A percentile compares a stretch with the other conserved stretches of the same genome.
phyloP scores from a whole-genome alignment of 2,113 vertebrate species.

The Ochotona princeps region DNA sequence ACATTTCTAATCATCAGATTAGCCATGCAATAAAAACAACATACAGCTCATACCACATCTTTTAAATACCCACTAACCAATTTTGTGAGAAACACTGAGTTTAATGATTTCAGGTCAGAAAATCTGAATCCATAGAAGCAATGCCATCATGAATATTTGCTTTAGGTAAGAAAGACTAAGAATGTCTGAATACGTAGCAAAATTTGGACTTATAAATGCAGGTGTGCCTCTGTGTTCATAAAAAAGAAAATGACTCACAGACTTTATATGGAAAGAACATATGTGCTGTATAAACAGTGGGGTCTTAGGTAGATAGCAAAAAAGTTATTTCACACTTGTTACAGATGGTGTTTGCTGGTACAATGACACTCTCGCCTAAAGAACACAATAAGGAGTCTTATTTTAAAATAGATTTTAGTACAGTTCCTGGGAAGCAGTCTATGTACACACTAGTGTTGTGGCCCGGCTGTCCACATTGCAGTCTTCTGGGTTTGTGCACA shows the following conservation, averaged over 20 bases:
- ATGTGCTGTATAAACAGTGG: not conserved
- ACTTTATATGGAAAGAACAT: not conserved
- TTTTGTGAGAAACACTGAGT: slow-evolving; percentile 26
- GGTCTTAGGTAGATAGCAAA: not conserved
- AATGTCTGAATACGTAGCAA: not conserved
- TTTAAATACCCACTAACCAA: slow-evolving; percentile 37
- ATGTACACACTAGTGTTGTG: not conserved
- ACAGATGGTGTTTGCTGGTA: not conserved
- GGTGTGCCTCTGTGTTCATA: not conserved
- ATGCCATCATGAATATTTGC: slow-evolving; percentile 34
- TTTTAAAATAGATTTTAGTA: slow-evolving; percentile 27
- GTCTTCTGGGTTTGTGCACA: not conserved
- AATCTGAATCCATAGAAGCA: slow-evolving; percentile 14
- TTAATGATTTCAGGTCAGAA: slow-evolving; percentile 38
- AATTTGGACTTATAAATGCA: not conserved
- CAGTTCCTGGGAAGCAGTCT: not conserved
- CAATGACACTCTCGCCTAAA: not conserved
- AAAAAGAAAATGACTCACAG: not conserved
- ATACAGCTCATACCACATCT: not conserved
- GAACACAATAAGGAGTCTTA: not conserved
- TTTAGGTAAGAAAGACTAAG: not conserved
- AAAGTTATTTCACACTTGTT: not conserved
- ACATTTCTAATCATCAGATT: not conserved
- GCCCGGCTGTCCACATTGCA: not conserved
- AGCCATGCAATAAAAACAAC: slow-evolving; percentile 28